Percentiles rank a stretch among this genome's conserved stretches.
Evolutionary conservation across 2,888 invertebrate genomes (phyloP).

Genomic region (Nemotelus nigrinus): DNA sequence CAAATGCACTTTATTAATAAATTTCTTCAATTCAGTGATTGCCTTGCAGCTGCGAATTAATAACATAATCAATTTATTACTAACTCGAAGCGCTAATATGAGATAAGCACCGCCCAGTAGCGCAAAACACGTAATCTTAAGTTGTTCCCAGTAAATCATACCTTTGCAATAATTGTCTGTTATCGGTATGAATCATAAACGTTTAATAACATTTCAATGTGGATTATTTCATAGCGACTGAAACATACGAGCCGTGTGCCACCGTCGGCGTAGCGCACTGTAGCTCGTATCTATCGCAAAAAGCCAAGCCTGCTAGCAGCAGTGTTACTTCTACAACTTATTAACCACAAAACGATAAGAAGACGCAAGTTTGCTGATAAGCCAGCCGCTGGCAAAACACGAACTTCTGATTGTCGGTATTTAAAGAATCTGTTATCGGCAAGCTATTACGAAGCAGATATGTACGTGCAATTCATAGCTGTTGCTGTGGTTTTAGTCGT

Average conservation of each 20-base stretch:
- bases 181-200: conserved; percentile 15
- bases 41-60: not conserved
- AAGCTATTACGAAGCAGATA: conserved; percentile 11
- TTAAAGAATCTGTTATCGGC: conserved; percentile 9
- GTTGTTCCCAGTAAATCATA: conserved; percentile 4
- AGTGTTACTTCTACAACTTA: not conserved
- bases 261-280: not conserved
- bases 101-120: conserved; percentile 40
- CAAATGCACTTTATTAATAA: too few species aligned
- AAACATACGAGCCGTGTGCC: not conserved
- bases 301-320: not conserved
- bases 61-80: conserved; percentile 14
- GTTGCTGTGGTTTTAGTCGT: too few species aligned
- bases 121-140: not conserved
- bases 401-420: conserved; percentile 14
- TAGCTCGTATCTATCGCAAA: not conserved
- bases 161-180: not conserved
- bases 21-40: too few species aligned
- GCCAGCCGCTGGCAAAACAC: conserved; percentile 15
- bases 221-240: not conserved
- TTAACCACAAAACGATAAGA: not conserved
- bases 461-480: not conserved
- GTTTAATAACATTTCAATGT: not conserved
- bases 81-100: not conserved
- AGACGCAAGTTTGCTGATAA: conserved; percentile 24